Evolutionary conservation across 2,797 vertebrate species (phyloP), one percentile per base, ranked within the genome.

Genomic region (Petrocephalus schoutedeni): DNA sequence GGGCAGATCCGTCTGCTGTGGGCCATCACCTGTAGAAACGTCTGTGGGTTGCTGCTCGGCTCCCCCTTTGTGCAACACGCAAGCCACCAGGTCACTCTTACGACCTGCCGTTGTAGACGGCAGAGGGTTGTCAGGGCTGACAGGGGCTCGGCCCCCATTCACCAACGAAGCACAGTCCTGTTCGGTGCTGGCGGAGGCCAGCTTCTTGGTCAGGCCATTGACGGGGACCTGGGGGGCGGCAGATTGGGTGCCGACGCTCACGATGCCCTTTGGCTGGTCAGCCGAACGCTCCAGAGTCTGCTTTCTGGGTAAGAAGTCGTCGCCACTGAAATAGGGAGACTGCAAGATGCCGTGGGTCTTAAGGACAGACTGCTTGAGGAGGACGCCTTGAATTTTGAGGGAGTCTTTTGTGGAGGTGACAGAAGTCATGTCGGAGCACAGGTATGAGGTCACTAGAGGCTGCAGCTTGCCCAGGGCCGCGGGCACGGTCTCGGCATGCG

Each of bases 271-370:
- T 85, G 98, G 94, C 90, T 97, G 98, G 91, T 97, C 96, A 90
- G 97, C 96, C 71, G 97, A 97, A 91, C 99, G 96, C 94, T 98
- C 97, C 90, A 98, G 95, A 84, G 97, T 94, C 32, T 97, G 97
- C 5, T 97, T 98, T 94, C 97, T 96, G 91, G 97, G 86, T 94
- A 98, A 94, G 92, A 97, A 96, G 92, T 98, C 98, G 89, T 96
- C 95, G 36, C 95, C 95, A 94, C 96, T 97, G 90, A 94, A 89
- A 92, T 96, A 95, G 89, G 95, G 97, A 94, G 91, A 95, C 91
- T 61, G 67, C 91, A 83, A 28, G 90, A 87, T 5, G 89, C 95
- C 96, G 92, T 96, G 96, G 92, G 96, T 94, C 91, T 97, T 97
- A 91, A 97, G 93, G 82, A 96, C 95, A 89, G 94, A 92, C 93